Evolutionary conservation across 2,797 vertebrate genomes (phyloP), one percentile per base, ranked within the genome.

Genomic region (Sebastes diploproa): DNA sequence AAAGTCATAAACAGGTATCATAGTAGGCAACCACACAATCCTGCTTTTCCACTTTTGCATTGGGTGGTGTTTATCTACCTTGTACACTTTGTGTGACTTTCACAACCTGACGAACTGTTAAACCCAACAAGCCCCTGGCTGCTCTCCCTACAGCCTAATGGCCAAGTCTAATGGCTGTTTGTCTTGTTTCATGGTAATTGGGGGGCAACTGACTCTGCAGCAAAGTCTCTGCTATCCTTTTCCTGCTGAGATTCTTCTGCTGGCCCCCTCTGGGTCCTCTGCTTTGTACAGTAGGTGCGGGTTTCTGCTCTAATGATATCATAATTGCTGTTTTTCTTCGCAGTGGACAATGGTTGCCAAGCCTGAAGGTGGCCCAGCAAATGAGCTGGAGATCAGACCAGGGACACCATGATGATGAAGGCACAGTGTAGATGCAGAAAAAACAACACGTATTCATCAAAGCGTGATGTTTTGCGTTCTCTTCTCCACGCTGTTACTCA

Each of bases 151-250:
- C 88, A 85, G 81, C 89, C 91, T 94, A 94, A 94, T 94, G 90
- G 90, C 60, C 86, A 77, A 12, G 58, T 87, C 85, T 90, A 90
- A 93, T 89, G 77, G 90, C 87, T 88, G 92, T 89, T 92, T 88
- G 90, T 86, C 94, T 94, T 92, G 90, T 90, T 88, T 90, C 85
- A 80, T 86, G 84, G 89, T 95, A 96, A 96, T 94, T 95, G 94
- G 92, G 86, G 80, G 84, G 74, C 77, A 54, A 91, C 79, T 64
- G 83, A 86, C 83, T 88, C 84, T 87, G 81, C 72, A 65, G 85
- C 81, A 88, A 82, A 86, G 79, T 77, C 84, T 77, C 68, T 64
- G 58, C 80, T 60, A 36, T 82, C 60, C 38, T 76, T 85, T 85
- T 83, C 85, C 86, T 74, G 68, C 89, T 81, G 77, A 83, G 75